A percentile compares a stretch with the other conserved stretches of the same genome.
Evolutionary conservation across 64 coral and sea anemone species (phyloP).

Genomic region (Stichodactyla mertensii): DNA sequence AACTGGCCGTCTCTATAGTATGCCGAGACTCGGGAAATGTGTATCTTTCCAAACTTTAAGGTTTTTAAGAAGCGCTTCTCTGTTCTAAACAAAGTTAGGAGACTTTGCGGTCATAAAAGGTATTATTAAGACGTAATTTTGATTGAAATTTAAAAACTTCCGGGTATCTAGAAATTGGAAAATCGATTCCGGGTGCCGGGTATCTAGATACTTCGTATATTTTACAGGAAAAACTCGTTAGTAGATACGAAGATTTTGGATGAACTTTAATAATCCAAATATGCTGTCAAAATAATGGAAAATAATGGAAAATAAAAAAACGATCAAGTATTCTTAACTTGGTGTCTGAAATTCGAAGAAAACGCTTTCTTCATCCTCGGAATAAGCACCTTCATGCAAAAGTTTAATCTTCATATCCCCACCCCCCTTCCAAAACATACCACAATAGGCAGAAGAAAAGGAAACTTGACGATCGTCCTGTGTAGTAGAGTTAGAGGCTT

Average conservation of each 20-base stretch:
- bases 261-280: neutral
- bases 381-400: neutral
- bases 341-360: neutral
- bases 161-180: too few relatives aligned
- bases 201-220: neutral
- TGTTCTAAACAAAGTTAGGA: too few relatives aligned
- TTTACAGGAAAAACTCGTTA: neutral
- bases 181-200: too few relatives aligned
- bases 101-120: too few relatives aligned
- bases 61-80: too few relatives aligned
- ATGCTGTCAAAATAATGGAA: neutral
- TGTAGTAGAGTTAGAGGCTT: neutral
- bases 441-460: neutral
- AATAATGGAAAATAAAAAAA: too few relatives aligned
- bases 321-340: neutral
- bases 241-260: neutral
- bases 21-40: too few relatives aligned
- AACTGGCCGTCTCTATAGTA: too few relatives aligned
- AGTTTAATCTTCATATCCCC: slow-evolving; percentile 1
- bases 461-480: neutral
- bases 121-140: too few relatives aligned
- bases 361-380: neutral
- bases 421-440: neutral
- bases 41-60: too few relatives aligned
- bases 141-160: too few relatives aligned